Conservation (phyloP, 2,888 invertebrate species). For the Mythimna vitellina region DNA sequence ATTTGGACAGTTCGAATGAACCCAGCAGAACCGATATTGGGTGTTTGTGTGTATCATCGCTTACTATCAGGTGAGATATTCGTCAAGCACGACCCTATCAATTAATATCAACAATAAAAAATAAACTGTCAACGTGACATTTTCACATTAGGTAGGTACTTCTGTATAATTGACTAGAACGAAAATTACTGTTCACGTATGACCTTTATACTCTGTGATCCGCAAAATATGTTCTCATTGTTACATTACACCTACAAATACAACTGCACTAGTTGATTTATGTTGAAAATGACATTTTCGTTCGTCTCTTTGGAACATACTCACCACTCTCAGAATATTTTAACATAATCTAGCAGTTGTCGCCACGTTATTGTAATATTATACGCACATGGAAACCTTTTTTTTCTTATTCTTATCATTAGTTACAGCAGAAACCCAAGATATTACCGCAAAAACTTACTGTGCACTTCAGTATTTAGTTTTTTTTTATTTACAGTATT, state of each 20-base stretch:
- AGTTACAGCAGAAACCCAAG: neutral
- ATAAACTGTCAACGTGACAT: neutral
- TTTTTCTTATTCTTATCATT: too few relatives aligned
- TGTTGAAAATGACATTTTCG: neutral
- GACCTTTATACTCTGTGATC: neutral
- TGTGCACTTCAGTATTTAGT: neutral
- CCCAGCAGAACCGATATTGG: neutral
- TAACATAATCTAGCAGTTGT: constrained; percentile 31
- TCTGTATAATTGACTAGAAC: neutral
- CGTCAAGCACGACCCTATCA: too few relatives aligned
- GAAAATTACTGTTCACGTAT: constrained; percentile 1
- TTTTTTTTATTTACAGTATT: too few relatives aligned
- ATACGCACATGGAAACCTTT: neutral
- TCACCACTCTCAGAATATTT: constrained; percentile 25
- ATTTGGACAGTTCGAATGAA: constrained; percentile 7
- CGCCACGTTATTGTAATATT: constrained; percentile 15
- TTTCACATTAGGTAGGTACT: constrained; percentile 14
- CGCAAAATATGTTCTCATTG: constrained; percentile 2
- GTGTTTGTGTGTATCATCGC: too few relatives aligned
- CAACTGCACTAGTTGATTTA: neutral
- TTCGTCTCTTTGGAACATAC: constrained; percentile 7
- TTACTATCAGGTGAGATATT: too few relatives aligned
- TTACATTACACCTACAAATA: neutral
- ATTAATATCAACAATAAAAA: too few relatives aligned
- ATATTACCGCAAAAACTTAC: neutral